Conservation (phyloP, 2,113 vertebrate species). For the Sphyrna mokarran region DNA sequence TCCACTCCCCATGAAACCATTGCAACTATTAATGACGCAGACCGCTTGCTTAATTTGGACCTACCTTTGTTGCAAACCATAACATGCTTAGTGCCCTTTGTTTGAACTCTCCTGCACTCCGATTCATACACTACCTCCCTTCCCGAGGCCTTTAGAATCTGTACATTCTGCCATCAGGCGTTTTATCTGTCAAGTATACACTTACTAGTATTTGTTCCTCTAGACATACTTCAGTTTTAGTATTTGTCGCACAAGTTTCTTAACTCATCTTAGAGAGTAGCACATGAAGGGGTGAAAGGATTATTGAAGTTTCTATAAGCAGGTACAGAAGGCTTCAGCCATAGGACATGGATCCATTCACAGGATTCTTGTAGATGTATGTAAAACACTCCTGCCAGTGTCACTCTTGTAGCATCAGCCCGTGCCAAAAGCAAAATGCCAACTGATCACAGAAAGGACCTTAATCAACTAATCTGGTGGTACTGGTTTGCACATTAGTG, state of each 20-base stretch:
- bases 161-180: conserved; percentile 3
- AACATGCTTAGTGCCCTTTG: conserved; percentile 30
- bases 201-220: not conserved
- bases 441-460: not conserved
- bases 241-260: not conserved
- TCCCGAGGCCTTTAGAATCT: conserved; percentile 10
- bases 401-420: not conserved
- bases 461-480: not conserved
- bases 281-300: not conserved
- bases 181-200: conserved; percentile 32
- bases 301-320: not conserved
- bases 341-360: not conserved
- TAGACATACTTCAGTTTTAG: not conserved
- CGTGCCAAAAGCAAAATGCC: not conserved
- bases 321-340: not conserved
- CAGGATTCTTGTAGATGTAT: not conserved
- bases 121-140: not conserved
- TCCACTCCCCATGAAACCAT: conserved; percentile 26
- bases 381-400: not conserved
- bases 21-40: conserved; percentile 30
- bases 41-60: conserved; percentile 18
- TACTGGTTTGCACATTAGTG: not conserved
- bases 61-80: conserved; percentile 18
- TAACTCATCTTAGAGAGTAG: not conserved
- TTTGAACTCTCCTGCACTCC: conserved; percentile 34